phyloP scores from a whole-genome alignment of 2,113 vertebrate genomes.

The Epinephelus fuscoguttatus region DNA sequence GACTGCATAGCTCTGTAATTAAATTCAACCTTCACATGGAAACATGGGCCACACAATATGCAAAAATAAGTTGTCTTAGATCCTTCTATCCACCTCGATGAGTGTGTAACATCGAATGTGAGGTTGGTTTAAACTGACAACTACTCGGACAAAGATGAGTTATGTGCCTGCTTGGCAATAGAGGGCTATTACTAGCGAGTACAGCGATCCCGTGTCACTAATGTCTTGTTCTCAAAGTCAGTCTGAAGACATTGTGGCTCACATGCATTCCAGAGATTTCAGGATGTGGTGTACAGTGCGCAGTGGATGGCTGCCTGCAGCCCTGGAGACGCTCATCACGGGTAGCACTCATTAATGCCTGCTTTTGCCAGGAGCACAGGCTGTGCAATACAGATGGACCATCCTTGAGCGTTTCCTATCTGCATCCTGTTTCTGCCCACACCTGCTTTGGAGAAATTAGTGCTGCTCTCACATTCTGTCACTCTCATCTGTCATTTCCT shows the following conservation, averaged over 20 bases:
- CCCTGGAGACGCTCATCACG: constrained; percentile 48
- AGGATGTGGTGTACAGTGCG: constrained; percentile 79
- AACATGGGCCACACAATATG: not conserved
- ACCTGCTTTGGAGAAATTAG: constrained; percentile 65
- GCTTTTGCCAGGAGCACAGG: constrained; percentile 71
- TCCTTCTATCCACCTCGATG: not conserved
- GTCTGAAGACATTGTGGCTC: constrained; percentile 69
- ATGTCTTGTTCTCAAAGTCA: constrained; percentile 59
- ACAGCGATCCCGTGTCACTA: constrained; percentile 76
- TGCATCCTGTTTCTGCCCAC: constrained; percentile 67
- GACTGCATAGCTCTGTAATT: constrained; percentile 19
- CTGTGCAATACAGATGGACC: constrained; percentile 69
- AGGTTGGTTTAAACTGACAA: not conserved
- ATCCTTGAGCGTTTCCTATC: constrained; percentile 64
- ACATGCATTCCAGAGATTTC: constrained; percentile 79
- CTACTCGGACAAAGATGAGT: constrained; percentile 41
- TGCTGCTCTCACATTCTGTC: constrained; percentile 65
- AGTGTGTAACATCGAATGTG: not conserved
- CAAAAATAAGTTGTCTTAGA: not conserved
- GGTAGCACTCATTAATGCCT: constrained; percentile 75
- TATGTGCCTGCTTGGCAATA: constrained; percentile 41
- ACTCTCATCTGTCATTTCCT: constrained; percentile 62
- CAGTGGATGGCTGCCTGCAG: constrained; percentile 62
- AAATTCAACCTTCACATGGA: not conserved
- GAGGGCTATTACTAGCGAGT: constrained; percentile 51